Evolutionary conservation across 2,113 vertebrate species (phyloP).

Genomic region (Pipra filicauda): DNA sequence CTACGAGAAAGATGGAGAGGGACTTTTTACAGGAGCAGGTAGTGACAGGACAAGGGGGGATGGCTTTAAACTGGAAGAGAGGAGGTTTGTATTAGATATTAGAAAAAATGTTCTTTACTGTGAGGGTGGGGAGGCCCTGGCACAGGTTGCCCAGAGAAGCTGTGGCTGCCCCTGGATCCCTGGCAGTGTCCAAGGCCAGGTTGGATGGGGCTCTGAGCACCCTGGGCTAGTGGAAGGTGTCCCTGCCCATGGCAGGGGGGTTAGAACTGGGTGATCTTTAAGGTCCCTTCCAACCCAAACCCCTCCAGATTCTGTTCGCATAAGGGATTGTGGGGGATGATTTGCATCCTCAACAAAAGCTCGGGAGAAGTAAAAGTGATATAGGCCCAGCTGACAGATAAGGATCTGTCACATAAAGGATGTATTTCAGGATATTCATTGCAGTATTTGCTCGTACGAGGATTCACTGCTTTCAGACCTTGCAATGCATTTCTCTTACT

Average conservation of each 20-base stretch:
- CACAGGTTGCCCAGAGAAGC: not conserved
- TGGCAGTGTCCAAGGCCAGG: not conserved
- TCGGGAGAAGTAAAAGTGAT: not conserved
- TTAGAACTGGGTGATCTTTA: not conserved
- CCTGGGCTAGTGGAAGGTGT: not conserved
- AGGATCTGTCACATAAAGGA: not conserved
- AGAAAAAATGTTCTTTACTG: not conserved
- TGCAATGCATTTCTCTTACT: not conserved
- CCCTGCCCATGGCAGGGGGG: not conserved
- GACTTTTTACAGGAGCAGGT: accelerated
- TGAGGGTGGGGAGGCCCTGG: not conserved
- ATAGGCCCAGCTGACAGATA: not conserved
- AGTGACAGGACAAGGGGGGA: not conserved
- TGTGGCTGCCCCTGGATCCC: not conserved
- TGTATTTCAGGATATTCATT: not conserved
- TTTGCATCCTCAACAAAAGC: not conserved
- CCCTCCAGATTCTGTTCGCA: not conserved
- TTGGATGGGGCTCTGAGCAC: not conserved
- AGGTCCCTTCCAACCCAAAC: not conserved
- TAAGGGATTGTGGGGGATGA: accelerated
- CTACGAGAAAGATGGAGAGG: not conserved
- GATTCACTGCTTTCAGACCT: not conserved
- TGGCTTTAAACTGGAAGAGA: not conserved
- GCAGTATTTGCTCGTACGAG: not conserved
- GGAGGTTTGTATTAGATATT: not conserved